These are phyloP conservation scores for Macrotis lagotis DNA, from an alignment of 2,113 vertebrate genomes.

Conservation along the genomic window DNA sequence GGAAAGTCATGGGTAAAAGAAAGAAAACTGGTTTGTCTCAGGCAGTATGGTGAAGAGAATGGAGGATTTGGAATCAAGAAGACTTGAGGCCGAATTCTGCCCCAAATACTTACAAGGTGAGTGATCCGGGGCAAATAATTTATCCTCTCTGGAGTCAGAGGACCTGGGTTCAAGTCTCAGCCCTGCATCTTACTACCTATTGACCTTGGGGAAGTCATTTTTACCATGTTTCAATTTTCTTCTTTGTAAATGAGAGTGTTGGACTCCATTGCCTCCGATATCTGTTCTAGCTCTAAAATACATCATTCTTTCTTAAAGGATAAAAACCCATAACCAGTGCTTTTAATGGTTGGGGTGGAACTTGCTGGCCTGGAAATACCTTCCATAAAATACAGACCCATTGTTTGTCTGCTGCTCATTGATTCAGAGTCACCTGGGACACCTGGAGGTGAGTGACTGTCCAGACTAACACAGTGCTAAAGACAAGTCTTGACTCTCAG, in stretches of 20 bases:
- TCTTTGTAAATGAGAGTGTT: neutral
- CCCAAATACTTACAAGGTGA: neutral
- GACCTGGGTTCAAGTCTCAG: too few relatives aligned
- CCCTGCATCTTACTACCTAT: neutral
- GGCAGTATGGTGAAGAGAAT: neutral
- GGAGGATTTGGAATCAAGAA: neutral
- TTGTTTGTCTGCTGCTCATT: neutral
- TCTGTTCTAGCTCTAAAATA: neutral
- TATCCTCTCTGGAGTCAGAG: neutral
- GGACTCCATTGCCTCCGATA: neutral
- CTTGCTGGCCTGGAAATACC: neutral
- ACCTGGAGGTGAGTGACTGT: neutral
- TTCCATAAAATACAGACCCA: neutral
- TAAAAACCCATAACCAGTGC: neutral
- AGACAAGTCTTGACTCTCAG: neutral
- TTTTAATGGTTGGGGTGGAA: neutral
- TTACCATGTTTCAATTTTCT: neutral
- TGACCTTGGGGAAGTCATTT: neutral
- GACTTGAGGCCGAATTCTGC: neutral
- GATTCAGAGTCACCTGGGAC: neutral
- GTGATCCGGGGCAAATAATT: too few relatives aligned
- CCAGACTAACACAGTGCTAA: neutral
- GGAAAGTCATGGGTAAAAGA: neutral
- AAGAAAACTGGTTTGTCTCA: neutral
- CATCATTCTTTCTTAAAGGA: too few relatives aligned